Evolutionary conservation across 2,888 invertebrate genomes (phyloP).

Genomic region (Eilema depressum): DNA sequence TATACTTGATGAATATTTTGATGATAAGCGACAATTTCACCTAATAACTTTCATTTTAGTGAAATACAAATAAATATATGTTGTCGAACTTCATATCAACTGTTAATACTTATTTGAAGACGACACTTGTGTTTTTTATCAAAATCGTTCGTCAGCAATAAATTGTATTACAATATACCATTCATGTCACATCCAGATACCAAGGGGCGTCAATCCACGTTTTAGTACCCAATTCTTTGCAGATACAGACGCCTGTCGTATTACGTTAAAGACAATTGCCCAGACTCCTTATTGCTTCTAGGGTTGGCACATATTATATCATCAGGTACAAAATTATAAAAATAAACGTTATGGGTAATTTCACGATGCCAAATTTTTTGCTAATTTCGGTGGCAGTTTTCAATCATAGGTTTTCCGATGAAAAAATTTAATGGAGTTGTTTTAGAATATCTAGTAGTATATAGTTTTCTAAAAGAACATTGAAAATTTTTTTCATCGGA

Average conservation of each 20-base stretch:
- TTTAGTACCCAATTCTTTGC: slow-evolving; percentile 17
- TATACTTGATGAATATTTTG: too few relatives aligned
- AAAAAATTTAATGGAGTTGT: too few relatives aligned
- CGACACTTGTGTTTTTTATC: not conserved
- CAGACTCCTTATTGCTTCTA: slow-evolving; percentile 36
- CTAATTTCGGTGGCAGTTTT: too few relatives aligned
- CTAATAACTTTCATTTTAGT: not conserved
- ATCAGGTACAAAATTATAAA: too few relatives aligned
- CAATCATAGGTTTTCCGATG: too few relatives aligned
- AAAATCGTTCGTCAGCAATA: slow-evolving; percentile 7
- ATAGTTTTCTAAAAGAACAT: too few relatives aligned
- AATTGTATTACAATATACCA: slow-evolving; percentile 11
- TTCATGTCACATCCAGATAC: slow-evolving; percentile 11
- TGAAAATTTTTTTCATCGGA: too few relatives aligned
- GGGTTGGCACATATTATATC: slow-evolving; percentile 29
- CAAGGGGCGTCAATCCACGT: slow-evolving; percentile 7
- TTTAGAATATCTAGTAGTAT: too few relatives aligned
- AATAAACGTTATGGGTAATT: too few relatives aligned
- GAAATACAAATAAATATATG: not conserved
- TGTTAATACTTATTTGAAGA: not conserved
- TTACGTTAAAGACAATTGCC: slow-evolving; percentile 34
- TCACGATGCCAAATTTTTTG: too few relatives aligned
- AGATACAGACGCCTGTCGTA: slow-evolving; percentile 33
- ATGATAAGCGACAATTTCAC: too few relatives aligned
- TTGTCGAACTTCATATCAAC: too few relatives aligned